phyloP scores from a whole-genome alignment of 2,113 vertebrate genomes.

The cattle (Bos taurus) region DNA sequence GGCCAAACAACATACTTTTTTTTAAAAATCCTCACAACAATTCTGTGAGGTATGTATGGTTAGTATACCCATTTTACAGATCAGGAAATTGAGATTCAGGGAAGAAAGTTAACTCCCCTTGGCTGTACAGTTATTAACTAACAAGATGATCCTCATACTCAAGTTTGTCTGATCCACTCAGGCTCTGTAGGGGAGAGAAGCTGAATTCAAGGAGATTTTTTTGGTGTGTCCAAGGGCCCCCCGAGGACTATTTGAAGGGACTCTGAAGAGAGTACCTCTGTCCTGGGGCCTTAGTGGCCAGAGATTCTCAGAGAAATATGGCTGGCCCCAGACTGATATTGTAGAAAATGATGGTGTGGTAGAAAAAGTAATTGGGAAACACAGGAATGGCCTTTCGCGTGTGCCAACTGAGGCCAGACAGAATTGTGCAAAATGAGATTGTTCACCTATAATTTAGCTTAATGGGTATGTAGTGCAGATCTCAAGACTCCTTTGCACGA shows the following conservation, averaged over 20 bases:
- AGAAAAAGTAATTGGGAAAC: neutral
- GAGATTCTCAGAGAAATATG: neutral
- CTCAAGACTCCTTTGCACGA: neutral
- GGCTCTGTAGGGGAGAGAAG: neutral
- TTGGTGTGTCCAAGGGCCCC: neutral
- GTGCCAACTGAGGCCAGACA: neutral
- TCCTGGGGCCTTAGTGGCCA: neutral
- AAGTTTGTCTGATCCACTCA: neutral
- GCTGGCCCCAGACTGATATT: neutral
- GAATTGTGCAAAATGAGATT: conserved; percentile 5
- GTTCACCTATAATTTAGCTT: conserved; percentile 13
- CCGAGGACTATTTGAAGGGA: neutral
- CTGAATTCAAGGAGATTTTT: neutral
- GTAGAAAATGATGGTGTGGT: neutral
- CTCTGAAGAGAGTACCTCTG: neutral
- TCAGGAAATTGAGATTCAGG: neutral
- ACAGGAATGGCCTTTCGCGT: neutral
- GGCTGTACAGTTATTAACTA: neutral
- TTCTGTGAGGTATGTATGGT: neutral
- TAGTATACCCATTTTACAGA: neutral
- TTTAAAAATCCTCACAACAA: neutral
- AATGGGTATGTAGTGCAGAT: conserved; percentile 21
- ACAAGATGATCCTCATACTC: neutral
- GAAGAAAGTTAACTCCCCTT: neutral
- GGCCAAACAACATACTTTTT: neutral